Evolutionary conservation across 53 echinoderm and acorn worm species (phyloP).

Genomic region (Echinometra lucunter): DNA sequence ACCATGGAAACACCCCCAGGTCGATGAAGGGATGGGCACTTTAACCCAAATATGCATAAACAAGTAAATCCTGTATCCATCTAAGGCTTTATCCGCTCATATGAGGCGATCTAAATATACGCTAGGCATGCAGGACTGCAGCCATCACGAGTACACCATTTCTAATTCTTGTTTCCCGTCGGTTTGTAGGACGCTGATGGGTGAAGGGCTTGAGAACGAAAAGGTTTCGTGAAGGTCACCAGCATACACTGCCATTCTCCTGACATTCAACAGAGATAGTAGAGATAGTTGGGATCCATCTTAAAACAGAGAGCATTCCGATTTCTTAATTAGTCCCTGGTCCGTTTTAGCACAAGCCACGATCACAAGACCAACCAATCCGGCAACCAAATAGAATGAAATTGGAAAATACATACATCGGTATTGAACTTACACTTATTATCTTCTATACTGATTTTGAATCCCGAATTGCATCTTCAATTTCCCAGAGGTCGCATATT

Average conservation of each 20-base stretch:
- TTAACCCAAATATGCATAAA: constrained; percentile 58
- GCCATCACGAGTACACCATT: constrained; percentile 34
- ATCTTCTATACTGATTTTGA: no score
- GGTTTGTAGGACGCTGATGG: constrained; percentile 14
- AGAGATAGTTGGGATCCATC: not conserved
- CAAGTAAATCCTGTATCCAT: constrained; percentile 44
- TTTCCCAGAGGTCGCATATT: no score
- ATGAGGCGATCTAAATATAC: constrained; percentile 50
- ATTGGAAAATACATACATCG: no score
- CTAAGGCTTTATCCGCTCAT: not conserved
- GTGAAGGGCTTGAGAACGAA: not conserved
- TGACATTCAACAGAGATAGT: not conserved
- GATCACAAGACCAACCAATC: not conserved
- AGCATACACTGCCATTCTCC: not conserved
- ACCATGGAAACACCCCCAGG: no score
- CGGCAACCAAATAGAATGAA: no score
- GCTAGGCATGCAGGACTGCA: not conserved
- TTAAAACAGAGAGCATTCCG: not conserved
- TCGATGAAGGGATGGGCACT: constrained; percentile 55
- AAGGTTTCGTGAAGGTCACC: not conserved
- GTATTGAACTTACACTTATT: no score
- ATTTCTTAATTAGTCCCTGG: constrained; percentile 6
- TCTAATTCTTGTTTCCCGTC: constrained; percentile 52
- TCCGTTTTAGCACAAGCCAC: not conserved
- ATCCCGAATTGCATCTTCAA: no score